Conservation (phyloP, 2,888 invertebrate genomes). For the Drosophila nigricruria region DNA sequence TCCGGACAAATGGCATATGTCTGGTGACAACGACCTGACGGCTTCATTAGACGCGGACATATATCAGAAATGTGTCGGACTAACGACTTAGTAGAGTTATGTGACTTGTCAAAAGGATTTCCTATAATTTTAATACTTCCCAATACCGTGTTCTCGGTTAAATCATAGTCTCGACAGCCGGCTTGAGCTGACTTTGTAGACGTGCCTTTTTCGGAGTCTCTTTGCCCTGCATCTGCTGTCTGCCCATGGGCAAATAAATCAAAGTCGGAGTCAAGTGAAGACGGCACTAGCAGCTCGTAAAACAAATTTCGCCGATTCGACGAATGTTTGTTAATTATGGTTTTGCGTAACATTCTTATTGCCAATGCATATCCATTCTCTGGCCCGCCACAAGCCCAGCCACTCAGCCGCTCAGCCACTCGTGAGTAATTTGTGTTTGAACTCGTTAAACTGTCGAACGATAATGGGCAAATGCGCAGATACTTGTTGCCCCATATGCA, state of each 20-base stretch:
- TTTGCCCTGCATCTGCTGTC: constrained; percentile 1
- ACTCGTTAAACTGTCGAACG: constrained; percentile 75
- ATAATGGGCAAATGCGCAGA: constrained; percentile 57
- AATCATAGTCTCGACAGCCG: constrained; percentile 44
- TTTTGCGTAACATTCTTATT: constrained; percentile 72
- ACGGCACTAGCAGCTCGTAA: constrained; percentile 60
- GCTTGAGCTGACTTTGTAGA: constrained; percentile 26
- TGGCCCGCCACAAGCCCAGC: constrained; percentile 39
- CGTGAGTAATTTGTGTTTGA: constrained; percentile 76
- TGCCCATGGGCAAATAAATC: constrained; percentile 69
- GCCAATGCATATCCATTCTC: constrained; percentile 22
- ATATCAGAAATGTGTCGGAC: constrained; percentile 65
- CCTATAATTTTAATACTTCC: constrained; percentile 66
- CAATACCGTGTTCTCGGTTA: constrained; percentile 55
- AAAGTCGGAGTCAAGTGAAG: constrained; percentile 42
- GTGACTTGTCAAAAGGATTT: constrained; percentile 74
- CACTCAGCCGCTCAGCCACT: constrained; percentile 38
- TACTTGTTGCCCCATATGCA: constrained; percentile 65
- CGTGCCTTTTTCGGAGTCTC: constrained; percentile 25
- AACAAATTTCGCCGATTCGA: constrained; percentile 60
- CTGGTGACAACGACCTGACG: constrained; percentile 78
- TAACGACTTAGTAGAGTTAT: constrained; percentile 67
- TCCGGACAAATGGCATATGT: constrained; percentile 70
- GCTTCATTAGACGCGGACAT: constrained; percentile 79
- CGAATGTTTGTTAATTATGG: constrained; percentile 79